A percentile compares a stretch with the other conserved stretches of the same genome.
Conservation (phyloP, 2,113 vertebrate genomes). For the Sinocyclocheilus maitianheensis region DNA sequence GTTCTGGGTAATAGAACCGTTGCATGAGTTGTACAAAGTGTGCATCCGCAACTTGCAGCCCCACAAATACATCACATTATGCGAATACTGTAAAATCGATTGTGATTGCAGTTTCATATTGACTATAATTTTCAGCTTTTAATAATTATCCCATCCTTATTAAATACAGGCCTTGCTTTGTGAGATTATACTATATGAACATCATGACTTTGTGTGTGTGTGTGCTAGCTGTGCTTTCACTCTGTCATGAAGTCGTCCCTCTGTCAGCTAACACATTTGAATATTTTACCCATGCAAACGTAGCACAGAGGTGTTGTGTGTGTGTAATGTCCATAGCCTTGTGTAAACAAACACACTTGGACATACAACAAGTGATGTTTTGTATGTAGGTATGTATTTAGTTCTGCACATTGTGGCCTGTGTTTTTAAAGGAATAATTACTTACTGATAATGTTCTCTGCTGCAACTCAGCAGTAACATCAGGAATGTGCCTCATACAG, state of each 20-base stretch:
- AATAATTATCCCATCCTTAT: background rate
- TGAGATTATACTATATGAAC: background rate
- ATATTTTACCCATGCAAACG: background rate
- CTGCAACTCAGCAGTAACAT: background rate
- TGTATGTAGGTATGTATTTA: background rate
- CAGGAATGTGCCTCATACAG: conserved; percentile 24
- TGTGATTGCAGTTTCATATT: background rate
- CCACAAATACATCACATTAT: background rate
- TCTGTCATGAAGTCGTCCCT: background rate
- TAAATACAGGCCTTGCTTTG: background rate
- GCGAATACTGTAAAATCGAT: background rate
- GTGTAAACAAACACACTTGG: conserved; percentile 7
- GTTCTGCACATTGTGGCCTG: background rate
- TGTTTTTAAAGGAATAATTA: background rate
- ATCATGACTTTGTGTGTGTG: background rate
- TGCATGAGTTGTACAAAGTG: background rate
- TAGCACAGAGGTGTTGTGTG: conserved; percentile 11
- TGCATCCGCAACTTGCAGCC: background rate
- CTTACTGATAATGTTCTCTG: background rate
- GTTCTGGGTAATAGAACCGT: no score
- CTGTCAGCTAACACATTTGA: background rate
- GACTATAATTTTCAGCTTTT: background rate
- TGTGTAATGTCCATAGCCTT: background rate
- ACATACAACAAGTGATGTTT: background rate
- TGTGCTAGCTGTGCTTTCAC: background rate